Percentiles rank a stretch among this genome's conserved stretches.
Conservation (phyloP, 2,888 invertebrate genomes). For the Anthophora plumipes region DNA sequence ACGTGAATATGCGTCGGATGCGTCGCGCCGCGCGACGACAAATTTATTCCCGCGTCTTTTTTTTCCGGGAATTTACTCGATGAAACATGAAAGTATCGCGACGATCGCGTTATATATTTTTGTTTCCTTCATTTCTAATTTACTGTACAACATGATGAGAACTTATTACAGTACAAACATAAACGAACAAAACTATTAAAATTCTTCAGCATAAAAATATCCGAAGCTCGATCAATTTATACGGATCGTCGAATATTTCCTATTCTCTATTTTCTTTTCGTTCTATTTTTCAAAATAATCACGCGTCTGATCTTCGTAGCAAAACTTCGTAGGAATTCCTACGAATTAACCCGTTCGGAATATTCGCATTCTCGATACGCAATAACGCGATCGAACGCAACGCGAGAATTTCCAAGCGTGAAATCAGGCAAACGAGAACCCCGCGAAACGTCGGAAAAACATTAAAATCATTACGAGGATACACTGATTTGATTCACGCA, state of each 20-base stretch:
- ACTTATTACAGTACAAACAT: not conserved
- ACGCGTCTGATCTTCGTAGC: no score
- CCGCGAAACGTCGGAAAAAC: not conserved
- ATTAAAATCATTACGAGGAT: not conserved
- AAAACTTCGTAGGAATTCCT: no score
- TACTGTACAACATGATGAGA: not conserved
- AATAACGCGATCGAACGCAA: no score
- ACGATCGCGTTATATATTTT: not conserved
- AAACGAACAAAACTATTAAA: not conserved
- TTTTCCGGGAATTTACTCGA: not conserved
- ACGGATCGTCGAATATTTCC: no score
- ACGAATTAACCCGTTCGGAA: no score
- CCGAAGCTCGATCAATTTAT: no score
- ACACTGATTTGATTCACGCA: not conserved
- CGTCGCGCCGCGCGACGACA: not conserved
- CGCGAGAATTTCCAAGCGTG: not conserved
- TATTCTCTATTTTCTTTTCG: no score
- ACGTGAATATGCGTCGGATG: not conserved
- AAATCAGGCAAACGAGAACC: slow-evolving; percentile 1
- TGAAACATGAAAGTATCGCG: not conserved
- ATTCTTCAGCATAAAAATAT: no score
- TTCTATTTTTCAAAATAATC: no score
- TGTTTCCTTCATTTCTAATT: not conserved
- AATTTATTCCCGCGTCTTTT: slow-evolving; percentile 9
- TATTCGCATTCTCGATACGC: no score